A percentile compares a stretch with the other conserved stretches of the same genome.
phyloP scores from a whole-genome alignment of 2,888 invertebrate genomes.

The Drosophila anceps region DNA sequence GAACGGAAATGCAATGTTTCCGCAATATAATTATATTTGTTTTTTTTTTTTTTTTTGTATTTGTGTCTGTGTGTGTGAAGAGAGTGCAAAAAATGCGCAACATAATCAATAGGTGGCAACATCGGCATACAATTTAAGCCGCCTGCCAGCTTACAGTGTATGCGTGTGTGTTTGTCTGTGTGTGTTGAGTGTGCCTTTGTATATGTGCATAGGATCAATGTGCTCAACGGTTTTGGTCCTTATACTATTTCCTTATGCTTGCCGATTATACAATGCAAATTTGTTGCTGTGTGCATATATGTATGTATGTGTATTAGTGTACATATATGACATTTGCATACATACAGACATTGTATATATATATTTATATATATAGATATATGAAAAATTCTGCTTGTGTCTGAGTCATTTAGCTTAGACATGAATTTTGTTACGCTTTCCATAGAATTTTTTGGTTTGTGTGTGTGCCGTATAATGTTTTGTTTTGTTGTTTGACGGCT shows the following conservation, averaged over 20 bases:
- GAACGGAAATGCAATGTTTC: background rate
- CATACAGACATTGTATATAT: background rate
- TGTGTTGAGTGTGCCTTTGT: conserved; percentile 4
- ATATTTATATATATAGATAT: background rate
- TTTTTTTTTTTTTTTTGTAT: conserved; percentile 16
- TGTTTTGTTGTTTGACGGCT: conserved; percentile 50
- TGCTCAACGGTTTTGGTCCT: conserved; percentile 22
- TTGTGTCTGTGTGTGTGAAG: conserved; percentile 16
- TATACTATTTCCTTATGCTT: conserved; percentile 3
- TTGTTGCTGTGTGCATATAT: conserved; percentile 3
- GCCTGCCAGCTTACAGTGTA: conserved; percentile 21
- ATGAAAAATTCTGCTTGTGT: conserved; percentile 24
- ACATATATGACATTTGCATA: conserved; percentile 3
- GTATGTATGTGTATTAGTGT: background rate
- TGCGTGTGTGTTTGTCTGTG: background rate
- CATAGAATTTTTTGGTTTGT: conserved; percentile 19
- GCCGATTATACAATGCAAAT: conserved; percentile 63
- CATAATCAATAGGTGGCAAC: conserved; percentile 71
- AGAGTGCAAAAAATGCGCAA: conserved; percentile 59
- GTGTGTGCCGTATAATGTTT: conserved; percentile 28
- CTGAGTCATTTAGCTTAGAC: conserved; percentile 46
- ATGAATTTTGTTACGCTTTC: conserved; percentile 21
- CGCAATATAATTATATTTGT: conserved; percentile 1
- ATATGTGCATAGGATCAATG: conserved; percentile 31
- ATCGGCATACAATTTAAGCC: conserved; percentile 50